Conservation (phyloP, 2,888 invertebrate species). For the Hoplodrina blanda region DNA sequence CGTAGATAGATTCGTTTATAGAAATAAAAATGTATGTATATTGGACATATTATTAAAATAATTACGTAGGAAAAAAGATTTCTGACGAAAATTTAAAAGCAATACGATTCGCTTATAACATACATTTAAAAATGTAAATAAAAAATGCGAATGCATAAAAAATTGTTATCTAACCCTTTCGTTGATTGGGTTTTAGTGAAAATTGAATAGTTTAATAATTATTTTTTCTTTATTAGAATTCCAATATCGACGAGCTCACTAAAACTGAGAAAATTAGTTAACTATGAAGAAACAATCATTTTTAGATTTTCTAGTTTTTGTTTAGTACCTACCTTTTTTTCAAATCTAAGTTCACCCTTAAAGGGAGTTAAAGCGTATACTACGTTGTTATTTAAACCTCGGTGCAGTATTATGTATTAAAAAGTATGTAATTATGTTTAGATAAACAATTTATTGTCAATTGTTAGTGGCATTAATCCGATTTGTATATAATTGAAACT, state of each 20-base stretch:
- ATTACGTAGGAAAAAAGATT: slow-evolving; percentile 54
- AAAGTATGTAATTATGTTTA: slow-evolving; percentile 53
- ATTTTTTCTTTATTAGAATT: slow-evolving; percentile 20
- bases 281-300: neutral
- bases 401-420: slow-evolving; percentile 70
- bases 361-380: slow-evolving; percentile 30
- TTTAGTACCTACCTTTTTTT: neutral
- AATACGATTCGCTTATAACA: slow-evolving; percentile 82
- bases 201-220: slow-evolving; percentile 26
- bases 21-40: slow-evolving; percentile 63
- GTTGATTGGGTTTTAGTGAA: slow-evolving; percentile 72
- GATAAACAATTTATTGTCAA: slow-evolving; percentile 77
- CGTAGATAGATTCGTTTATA: slow-evolving; percentile 60
- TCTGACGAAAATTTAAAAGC: slow-evolving; percentile 72
- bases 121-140: slow-evolving; percentile 71
- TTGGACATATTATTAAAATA: slow-evolving; percentile 63
- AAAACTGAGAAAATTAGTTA: slow-evolving; percentile 1
- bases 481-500: slow-evolving; percentile 66
- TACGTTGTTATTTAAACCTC: slow-evolving; percentile 50
- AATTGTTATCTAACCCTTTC: slow-evolving; percentile 69
- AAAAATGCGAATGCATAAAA: slow-evolving; percentile 68
- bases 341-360: slow-evolving; percentile 16
- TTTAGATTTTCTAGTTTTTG: neutral
- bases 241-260: neutral
- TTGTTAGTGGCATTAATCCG: slow-evolving; percentile 75